Evolutionary conservation across 1,140 invertebrate genomes (phyloP).

Genomic region (Diploscapter pachys): DNA sequence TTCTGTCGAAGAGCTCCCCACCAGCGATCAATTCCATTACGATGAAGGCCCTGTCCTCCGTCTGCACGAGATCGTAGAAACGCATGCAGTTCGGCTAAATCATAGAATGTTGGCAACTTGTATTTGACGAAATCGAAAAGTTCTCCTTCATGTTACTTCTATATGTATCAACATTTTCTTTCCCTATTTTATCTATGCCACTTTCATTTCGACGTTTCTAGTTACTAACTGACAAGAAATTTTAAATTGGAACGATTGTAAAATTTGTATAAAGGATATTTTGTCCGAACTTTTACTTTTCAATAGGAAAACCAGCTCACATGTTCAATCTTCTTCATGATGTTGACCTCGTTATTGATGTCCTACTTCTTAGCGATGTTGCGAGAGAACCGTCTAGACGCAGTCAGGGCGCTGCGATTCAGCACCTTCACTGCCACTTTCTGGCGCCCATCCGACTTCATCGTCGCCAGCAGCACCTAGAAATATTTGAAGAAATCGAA

Average conservation of each 20-base stretch:
- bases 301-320: neutral
- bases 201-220: too few species aligned
- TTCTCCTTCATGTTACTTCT: too few species aligned
- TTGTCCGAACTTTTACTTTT: too few species aligned
- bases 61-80: neutral
- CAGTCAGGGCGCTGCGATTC: neutral
- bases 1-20: slow-evolving; percentile 16
- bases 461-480: neutral
- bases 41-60: neutral
- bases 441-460: neutral
- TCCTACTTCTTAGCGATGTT: neutral
- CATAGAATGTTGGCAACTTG: neutral
- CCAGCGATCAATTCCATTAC: slow-evolving; percentile 2
- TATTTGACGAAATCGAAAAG: too few species aligned
- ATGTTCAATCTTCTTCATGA: slow-evolving; percentile 7
- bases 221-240: too few species aligned
- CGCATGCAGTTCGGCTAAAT: neutral
- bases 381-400: neutral
- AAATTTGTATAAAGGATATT: too few species aligned
- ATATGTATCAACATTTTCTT: too few species aligned
- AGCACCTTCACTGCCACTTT: slow-evolving; percentile 2
- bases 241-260: too few species aligned
- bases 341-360: slow-evolving; percentile 2
- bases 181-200: too few species aligned
- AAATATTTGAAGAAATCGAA: neutral